Evolutionary conservation across 2,888 invertebrate species (phyloP), one percentile per base, ranked within the genome.

Genomic region (Melanchra persicariae): DNA sequence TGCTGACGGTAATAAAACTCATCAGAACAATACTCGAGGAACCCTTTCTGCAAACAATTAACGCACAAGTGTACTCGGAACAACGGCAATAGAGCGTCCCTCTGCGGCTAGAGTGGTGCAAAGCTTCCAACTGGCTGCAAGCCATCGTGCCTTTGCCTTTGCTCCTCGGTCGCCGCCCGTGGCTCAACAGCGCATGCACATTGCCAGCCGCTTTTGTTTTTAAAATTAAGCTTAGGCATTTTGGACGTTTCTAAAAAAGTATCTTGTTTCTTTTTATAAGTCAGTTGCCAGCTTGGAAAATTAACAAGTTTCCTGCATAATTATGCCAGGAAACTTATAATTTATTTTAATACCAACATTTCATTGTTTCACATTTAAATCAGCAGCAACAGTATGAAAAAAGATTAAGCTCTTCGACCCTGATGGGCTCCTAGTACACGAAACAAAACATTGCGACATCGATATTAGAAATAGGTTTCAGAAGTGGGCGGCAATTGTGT

Each of bases 11-110:
- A 90, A 87, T 95, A 90, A 87, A 92, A 92, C 86, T 92, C 87
- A 85, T 81, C 79, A 71, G 87, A 93, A 94, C 94, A 95, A 95
- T 95, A 94, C 93, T 95, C 87, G 88, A 92, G 87, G 90, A 93
- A 95, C 95, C 95, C 95, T 95, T 95, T 94, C 95, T 92, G 94
- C 95, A 94, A 95, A 96, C 95, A 95, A 96, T 96, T 95, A 95
- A 92, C 91, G 95, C 89, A 87, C 91, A 90, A 95, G 95, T 91
- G 94, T 93, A 87, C 95, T 95, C 84, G 81, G 87, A 94, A 95
- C 95, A 95, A 95, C 94, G 89, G 93, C 93, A 91, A 94, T 93
- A 92, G 92, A 91, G 90, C 90, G 87, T 88, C 92, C 91, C 92
- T 82, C 90, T 87, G 79, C 84, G 65, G 83, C 69, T 77, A 87